Evolutionary conservation across 1,140 invertebrate species (phyloP), one percentile per base, ranked within the genome.

Genomic region (Tetragnatha versicolor): DNA sequence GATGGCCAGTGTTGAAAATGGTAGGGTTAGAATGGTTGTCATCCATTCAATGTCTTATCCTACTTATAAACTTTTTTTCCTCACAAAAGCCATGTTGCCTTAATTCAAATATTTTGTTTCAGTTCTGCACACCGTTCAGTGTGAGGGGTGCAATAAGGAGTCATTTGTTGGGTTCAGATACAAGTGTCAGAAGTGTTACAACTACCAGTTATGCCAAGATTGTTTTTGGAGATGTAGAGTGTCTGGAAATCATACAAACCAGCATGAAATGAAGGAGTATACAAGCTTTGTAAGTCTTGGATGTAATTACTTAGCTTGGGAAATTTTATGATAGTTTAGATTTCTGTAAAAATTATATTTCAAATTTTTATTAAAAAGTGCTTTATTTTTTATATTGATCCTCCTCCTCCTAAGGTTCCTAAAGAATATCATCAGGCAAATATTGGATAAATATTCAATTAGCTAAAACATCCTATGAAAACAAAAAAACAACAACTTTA

Each of bases 201-300:
- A 94, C 84, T 98, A 98, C 88, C 96, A 98, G 82, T 89, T 98
- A 80, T 99, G 97, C 87, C 97, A 99, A 88, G 96, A 98, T 84
- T 99, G 97, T 87, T 99, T 99, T 88, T 99, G 97, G 97, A 89
- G 94, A 81, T 97, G 97, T 35, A 91, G 94, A 82, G 93, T 93
- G 53, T 94, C 94, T 42, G 91, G 92, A 20, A 78, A 63, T 73
- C 80, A 81, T 51, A 77, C 80, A 17, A 77, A 72, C 45, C 80
- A 81, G 29, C 80, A 78, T 70, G 73, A 77, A 72, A 79, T 81
- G 73, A 81, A 78, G 49, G 80, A 80, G 49, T 80, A 80, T 31
- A 80, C 79, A 17, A 77, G 65, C 22, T 80, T 58, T 45, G 79
- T 80, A 65, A 80, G 70, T 65, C n/a, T n/a, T n/a, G n/a, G n/a